Evolutionary conservation across 2,113 vertebrate species (phyloP).

Genomic region (Procavia capensis): DNA sequence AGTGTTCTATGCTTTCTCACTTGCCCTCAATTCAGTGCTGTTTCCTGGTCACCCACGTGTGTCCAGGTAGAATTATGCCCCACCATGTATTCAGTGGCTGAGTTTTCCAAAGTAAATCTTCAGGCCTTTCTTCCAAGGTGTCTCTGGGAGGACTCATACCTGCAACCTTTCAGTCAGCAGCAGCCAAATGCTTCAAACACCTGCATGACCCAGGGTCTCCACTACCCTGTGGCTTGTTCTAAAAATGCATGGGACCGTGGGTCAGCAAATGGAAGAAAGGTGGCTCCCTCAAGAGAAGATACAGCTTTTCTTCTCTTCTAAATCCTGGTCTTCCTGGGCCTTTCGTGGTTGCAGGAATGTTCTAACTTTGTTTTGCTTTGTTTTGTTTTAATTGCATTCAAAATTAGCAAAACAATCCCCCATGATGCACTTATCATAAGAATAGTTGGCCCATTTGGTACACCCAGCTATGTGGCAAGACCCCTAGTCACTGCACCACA

Average conservation of each 20-base stretch:
- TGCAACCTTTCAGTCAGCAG: neutral
- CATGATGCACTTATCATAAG: slow-evolving; percentile 74
- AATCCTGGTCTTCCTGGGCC: neutral
- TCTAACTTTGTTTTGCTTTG: slow-evolving; percentile 69
- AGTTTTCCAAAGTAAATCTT: neutral
- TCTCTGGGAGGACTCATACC: neutral
- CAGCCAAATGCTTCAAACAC: neutral
- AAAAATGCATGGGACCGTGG: neutral
- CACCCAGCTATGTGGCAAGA: slow-evolving; percentile 69
- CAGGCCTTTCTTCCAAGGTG: neutral
- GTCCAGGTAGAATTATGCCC: neutral
- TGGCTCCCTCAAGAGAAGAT: neutral
- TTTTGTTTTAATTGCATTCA: slow-evolving; percentile 79
- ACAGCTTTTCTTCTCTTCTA: slow-evolving; percentile 28
- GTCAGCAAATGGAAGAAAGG: neutral
- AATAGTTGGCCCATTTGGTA: slow-evolving; percentile 83
- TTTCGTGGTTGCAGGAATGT: slow-evolving; percentile 18
- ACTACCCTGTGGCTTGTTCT: neutral
- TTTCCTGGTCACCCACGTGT: neutral
- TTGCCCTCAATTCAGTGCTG: neutral
- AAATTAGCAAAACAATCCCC: slow-evolving; percentile 81
- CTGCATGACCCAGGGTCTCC: neutral
- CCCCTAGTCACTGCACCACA: slow-evolving; percentile 70
- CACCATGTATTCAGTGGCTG: neutral
- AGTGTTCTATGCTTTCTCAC: neutral